Evolutionary conservation across 2,797 vertebrate species (phyloP).

Genomic region (Enteromius radiatus): DNA sequence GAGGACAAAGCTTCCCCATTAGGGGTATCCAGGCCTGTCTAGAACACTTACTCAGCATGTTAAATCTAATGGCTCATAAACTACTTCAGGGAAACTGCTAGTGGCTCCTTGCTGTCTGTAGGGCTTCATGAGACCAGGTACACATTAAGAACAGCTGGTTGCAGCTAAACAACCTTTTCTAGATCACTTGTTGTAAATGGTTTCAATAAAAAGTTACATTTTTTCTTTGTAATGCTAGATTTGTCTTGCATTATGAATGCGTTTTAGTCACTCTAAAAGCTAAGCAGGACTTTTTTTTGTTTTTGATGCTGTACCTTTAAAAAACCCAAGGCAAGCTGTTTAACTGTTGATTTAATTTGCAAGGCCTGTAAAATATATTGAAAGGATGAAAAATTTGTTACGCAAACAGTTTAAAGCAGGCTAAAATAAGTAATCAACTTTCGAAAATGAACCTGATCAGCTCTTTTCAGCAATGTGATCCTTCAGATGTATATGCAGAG

Average conservation of each 20-base stretch:
- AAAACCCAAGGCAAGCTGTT: neutral
- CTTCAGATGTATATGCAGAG: neutral
- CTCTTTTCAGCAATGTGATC: neutral
- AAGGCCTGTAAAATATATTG: neutral
- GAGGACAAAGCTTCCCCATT: constrained; percentile 11
- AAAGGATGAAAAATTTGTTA: neutral
- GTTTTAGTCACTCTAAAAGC: neutral
- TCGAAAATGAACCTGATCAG: neutral
- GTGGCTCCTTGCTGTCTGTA: constrained; percentile 17
- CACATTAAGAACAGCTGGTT: neutral
- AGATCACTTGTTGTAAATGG: constrained; percentile 4
- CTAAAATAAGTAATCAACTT: neutral
- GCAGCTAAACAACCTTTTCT: neutral
- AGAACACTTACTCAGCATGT: constrained; percentile 12
- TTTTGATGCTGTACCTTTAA: neutral
- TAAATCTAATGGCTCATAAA: constrained; percentile 37
- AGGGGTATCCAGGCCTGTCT: neutral
- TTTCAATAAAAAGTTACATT: neutral
- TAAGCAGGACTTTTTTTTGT: neutral
- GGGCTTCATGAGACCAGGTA: neutral
- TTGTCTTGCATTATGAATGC: neutral
- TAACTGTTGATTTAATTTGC: neutral
- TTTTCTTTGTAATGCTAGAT: too few relatives aligned
- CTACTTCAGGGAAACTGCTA: neutral
- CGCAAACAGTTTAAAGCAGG: neutral